Evolutionary conservation across 1,140 invertebrate species (phyloP).

Genomic region (Hypothenemus hampei): DNA sequence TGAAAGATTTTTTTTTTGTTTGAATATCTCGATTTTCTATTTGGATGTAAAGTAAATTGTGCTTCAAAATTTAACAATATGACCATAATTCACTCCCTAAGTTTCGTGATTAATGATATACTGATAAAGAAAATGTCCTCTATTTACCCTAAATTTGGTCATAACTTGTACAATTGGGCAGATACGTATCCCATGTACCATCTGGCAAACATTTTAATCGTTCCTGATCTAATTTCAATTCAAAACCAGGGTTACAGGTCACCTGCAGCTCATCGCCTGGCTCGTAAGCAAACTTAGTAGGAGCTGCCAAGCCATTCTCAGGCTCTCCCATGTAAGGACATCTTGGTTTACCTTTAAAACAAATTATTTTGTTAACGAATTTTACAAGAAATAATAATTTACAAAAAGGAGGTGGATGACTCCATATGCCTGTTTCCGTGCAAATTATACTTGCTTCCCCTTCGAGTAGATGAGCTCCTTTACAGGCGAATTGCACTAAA

Average conservation of each 20-base stretch:
- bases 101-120: no score
- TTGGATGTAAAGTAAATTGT: no score
- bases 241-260: slow-evolving; percentile 63
- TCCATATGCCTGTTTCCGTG: slow-evolving; percentile 82
- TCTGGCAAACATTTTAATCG: slow-evolving; percentile 49
- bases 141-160: slow-evolving; percentile 24
- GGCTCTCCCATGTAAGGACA: slow-evolving; percentile 71
- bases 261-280: slow-evolving; percentile 68
- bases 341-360: slow-evolving; percentile 60
- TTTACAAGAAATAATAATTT: slow-evolving; percentile 35
- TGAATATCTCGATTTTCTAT: no score
- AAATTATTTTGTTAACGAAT: slow-evolving; percentile 14
- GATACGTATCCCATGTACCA: slow-evolving; percentile 48
- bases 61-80: no score
- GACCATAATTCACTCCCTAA: no score
- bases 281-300: slow-evolving; percentile 72
- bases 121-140: no score
- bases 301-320: slow-evolving; percentile 62
- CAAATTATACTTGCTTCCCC: slow-evolving; percentile 79
- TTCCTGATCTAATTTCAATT: slow-evolving; percentile 39
- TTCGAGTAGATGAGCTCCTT: slow-evolving; percentile 62
- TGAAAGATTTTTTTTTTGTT: no score
- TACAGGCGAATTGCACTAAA: slow-evolving; percentile 72
- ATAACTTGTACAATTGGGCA: slow-evolving; percentile 49
- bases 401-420: slow-evolving; percentile 78